phyloP scores from a whole-genome alignment of 2,888 invertebrate genomes.

The Drosophila mimica region DNA sequence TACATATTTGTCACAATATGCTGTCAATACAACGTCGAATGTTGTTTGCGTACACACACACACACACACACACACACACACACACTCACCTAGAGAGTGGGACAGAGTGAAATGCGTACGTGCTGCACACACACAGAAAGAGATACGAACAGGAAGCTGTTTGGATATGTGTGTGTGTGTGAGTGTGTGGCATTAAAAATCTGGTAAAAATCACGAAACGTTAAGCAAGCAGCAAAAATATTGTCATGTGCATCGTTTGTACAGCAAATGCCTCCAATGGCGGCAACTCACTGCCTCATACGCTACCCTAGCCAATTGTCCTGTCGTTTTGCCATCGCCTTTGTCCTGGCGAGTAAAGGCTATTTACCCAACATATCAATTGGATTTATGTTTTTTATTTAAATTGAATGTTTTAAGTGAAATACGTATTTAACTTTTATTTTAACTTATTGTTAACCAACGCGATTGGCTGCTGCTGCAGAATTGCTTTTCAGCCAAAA shows the following conservation, averaged over 20 bases:
- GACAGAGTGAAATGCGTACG: conserved; percentile 45
- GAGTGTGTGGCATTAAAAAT: conserved; percentile 69
- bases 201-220: conserved; percentile 79
- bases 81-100: not conserved
- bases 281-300: not conserved
- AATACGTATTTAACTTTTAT: not conserved
- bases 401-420: conserved; percentile 61
- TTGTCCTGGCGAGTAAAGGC: conserved; percentile 37
- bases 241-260: conserved; percentile 68
- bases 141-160: conserved; percentile 42
- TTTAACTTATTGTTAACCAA: not conserved
- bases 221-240: conserved; percentile 76
- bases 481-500: conserved; percentile 59
- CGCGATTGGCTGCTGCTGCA: conserved; percentile 1
- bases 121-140: conserved; percentile 57
- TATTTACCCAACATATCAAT: conserved; percentile 77
- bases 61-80: conserved; percentile 25
- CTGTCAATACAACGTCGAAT: conserved; percentile 74
- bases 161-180: conserved; percentile 30
- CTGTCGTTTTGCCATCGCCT: conserved; percentile 28
- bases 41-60: conserved; percentile 63
- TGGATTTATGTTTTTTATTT: conserved; percentile 67
- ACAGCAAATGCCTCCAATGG: conserved; percentile 27
- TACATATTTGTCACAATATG: conserved; percentile 78
- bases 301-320: conserved; percentile 19